These are phyloP conservation scores for Notospermus geniculatus DNA, from an alignment of 1,140 invertebrate species.

Conservation along the genomic window DNA sequence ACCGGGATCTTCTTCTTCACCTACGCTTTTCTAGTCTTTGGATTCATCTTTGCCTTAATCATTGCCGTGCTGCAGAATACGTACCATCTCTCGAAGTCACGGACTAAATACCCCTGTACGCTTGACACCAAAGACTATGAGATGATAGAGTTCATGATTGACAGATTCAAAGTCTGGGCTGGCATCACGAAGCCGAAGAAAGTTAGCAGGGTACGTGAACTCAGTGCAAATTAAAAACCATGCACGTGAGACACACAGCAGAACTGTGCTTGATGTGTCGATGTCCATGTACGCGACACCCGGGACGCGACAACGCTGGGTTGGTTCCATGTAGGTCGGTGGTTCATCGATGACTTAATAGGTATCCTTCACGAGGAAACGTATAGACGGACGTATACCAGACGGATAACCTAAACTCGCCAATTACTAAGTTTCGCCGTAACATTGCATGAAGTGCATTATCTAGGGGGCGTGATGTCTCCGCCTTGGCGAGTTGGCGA, in stretches of 20 bases:
- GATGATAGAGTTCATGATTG: slow-evolving; percentile 49
- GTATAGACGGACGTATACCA: no score
- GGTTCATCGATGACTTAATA: no score
- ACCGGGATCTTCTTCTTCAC: slow-evolving; percentile 40
- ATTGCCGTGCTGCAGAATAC: slow-evolving; percentile 35
- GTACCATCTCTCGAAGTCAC: slow-evolving; percentile 33
- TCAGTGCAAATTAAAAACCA: background rate
- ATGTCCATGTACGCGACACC: no score
- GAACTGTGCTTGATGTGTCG: no score
- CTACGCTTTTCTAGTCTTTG: slow-evolving; percentile 39
- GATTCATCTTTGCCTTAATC: slow-evolving; percentile 34
- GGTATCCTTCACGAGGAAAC: no score
- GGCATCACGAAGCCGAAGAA: slow-evolving; percentile 45
- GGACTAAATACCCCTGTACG: slow-evolving; percentile 40
- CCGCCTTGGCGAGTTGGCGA: no score
- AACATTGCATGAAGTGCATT: no score
- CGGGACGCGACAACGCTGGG: no score
- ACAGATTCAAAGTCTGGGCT: slow-evolving; percentile 43
- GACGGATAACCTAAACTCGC: no score
- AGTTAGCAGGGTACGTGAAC: slow-evolving; percentile 25
- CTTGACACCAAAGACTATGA: slow-evolving; percentile 47
- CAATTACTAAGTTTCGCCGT: no score
- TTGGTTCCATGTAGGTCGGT: no score
- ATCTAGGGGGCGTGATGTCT: no score
- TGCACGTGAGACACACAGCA: background rate